Conservation (phyloP, 2,888 invertebrate genomes). For the Athrips mouffetella region DNA sequence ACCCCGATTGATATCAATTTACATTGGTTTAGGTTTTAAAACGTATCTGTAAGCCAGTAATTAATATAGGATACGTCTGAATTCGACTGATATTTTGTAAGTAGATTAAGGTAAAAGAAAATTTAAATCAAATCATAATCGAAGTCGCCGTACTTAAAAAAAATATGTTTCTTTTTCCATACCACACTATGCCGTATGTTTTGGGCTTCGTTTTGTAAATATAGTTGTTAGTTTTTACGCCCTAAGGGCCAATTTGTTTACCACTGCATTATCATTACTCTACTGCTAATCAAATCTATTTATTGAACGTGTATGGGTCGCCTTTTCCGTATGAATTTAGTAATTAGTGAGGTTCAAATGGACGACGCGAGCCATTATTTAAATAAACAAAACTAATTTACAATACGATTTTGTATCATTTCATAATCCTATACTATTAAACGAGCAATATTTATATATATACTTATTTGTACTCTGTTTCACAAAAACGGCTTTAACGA, state of each 20-base stretch:
- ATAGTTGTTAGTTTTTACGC: constrained; percentile 45
- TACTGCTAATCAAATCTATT: constrained; percentile 48
- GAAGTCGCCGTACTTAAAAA: too few relatives aligned
- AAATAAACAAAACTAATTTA: constrained; percentile 48
- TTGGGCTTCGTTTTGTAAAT: constrained; percentile 65
- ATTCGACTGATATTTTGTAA: constrained; percentile 75
- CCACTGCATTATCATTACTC: constrained; percentile 42
- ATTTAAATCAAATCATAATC: constrained; percentile 3
- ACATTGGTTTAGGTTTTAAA: constrained; percentile 29
- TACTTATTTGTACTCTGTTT: too few relatives aligned
- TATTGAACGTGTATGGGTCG: constrained; percentile 63
- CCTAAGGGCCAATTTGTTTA: constrained; percentile 44
- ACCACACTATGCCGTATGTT: constrained; percentile 41
- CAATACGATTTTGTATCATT: too few relatives aligned
- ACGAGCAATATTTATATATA: too few relatives aligned
- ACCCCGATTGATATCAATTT: constrained; percentile 53
- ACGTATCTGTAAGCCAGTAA: constrained; percentile 55
- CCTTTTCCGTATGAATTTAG: constrained; percentile 73
- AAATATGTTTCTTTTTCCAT: constrained; percentile 1
- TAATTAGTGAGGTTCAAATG: constrained; percentile 51
- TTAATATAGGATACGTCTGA: constrained; percentile 49
- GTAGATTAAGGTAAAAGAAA: constrained; percentile 43
- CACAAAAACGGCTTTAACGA: too few relatives aligned
- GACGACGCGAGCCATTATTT: constrained; percentile 68
- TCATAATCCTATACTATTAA: too few relatives aligned